These are phyloP conservation scores for Eutrigla gurnardus DNA, from an alignment of 2,797 vertebrate genomes.

Conservation along the genomic window DNA sequence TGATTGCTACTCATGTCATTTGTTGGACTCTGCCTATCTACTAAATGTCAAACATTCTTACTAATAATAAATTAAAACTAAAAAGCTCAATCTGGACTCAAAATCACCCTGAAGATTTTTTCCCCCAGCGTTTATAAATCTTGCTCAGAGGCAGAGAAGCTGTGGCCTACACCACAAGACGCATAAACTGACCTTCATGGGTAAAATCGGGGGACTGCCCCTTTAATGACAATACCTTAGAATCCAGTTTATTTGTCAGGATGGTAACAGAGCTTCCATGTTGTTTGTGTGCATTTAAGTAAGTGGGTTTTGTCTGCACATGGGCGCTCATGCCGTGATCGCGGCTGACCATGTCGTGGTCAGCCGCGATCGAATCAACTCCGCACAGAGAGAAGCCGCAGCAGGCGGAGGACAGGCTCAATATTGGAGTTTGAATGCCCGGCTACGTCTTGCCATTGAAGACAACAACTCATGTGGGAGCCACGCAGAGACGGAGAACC, in stretches of 20 bases:
- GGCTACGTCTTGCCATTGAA: constrained; percentile 31
- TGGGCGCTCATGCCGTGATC: not conserved
- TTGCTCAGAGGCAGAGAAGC: too few relatives aligned
- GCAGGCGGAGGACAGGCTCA: constrained; percentile 25
- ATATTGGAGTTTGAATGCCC: constrained; percentile 36
- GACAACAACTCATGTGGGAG: constrained; percentile 57
- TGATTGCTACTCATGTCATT: not conserved
- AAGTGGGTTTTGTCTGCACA: constrained; percentile 10
- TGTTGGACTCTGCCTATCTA: not conserved
- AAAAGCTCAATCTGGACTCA: not conserved
- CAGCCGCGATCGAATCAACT: constrained; percentile 21
- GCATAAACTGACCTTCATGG: not conserved
- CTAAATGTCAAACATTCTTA: not conserved
- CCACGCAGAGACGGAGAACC: constrained; percentile 48
- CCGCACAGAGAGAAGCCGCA: constrained; percentile 25
- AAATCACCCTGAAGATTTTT: not conserved
- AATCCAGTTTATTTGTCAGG: not conserved
- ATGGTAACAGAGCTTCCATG: not conserved
- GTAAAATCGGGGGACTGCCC: not conserved
- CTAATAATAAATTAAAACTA: too few relatives aligned
- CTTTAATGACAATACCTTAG: not conserved
- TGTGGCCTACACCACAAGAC: not conserved
- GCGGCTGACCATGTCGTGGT: too few relatives aligned
- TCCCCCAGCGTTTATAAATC: too few relatives aligned
- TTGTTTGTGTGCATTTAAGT: constrained; percentile 13